phyloP scores from a whole-genome alignment of 2,113 vertebrate genomes.

The Azemiops feae region DNA sequence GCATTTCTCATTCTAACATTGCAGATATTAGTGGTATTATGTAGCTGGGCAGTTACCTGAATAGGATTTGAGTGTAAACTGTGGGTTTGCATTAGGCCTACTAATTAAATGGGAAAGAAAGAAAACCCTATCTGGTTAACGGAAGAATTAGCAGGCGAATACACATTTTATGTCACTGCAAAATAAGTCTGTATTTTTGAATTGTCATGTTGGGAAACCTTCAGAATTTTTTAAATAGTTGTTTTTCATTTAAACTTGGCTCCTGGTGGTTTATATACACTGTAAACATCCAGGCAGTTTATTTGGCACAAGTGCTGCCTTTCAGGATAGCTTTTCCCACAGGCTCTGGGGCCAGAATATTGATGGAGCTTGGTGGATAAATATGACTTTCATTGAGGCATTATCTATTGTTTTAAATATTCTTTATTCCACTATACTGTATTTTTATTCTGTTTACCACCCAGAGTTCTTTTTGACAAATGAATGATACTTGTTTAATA shows the following conservation, averaged over 20 bases:
- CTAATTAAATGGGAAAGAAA: background rate
- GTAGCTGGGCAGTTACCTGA: constrained; percentile 44
- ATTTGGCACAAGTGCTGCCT: too few relatives aligned
- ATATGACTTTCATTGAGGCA: background rate
- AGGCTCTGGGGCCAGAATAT: background rate
- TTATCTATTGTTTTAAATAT: background rate
- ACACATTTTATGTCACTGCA: background rate
- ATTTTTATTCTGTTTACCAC: background rate
- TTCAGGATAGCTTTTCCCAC: background rate
- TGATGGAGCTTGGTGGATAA: background rate
- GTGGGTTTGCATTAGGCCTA: constrained; percentile 22
- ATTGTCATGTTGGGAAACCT: background rate
- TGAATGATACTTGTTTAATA: background rate
- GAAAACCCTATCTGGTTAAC: constrained; percentile 17
- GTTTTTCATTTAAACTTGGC: background rate
- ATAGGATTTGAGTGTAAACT: constrained; percentile 29
- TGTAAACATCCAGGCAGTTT: background rate
- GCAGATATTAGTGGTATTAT: constrained; percentile 19
- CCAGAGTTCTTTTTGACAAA: background rate
- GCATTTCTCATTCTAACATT: constrained; percentile 25
- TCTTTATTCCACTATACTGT: background rate
- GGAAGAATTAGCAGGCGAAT: background rate
- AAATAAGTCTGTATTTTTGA: background rate
- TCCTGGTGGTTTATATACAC: background rate
- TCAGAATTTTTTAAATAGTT: background rate